Conservation (phyloP, 2,888 invertebrate genomes). For the Stramonita haemastoma region DNA sequence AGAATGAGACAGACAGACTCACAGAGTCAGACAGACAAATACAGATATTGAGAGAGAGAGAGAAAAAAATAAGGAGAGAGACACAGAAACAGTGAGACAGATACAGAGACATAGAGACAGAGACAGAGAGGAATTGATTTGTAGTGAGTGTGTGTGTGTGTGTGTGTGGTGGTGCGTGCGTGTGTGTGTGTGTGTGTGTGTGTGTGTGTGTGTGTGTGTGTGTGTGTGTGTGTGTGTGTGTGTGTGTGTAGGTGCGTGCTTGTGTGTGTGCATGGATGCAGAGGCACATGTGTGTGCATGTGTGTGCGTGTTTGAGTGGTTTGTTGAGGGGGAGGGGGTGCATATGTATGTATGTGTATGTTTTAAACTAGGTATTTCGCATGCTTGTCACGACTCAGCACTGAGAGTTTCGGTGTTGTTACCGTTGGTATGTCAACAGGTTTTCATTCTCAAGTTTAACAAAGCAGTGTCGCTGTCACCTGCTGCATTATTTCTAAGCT, state of each 20-base stretch:
- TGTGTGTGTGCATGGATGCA: neutral
- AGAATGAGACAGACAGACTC: neutral
- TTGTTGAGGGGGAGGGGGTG: neutral
- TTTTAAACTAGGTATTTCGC: too few relatives aligned
- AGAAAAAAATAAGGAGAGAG: neutral
- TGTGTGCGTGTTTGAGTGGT: neutral
- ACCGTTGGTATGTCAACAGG: too few relatives aligned
- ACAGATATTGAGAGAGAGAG: neutral
- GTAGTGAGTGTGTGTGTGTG: neutral
- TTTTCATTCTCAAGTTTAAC: too few relatives aligned
- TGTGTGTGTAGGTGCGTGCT: neutral
- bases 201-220: neutral
- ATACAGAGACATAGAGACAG: neutral
- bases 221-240: slow-evolving; percentile 6
- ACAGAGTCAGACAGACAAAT: neutral
- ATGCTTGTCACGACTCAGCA: too few relatives aligned
- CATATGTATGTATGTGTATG: neutral
- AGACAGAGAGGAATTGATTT: too few relatives aligned
- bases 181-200: neutral
- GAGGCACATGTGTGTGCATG: neutral
- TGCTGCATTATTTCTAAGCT: too few relatives aligned
- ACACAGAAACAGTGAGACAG: neutral
- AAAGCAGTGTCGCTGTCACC: too few relatives aligned
- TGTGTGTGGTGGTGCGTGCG: neutral
- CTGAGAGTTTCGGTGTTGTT: too few relatives aligned